Percentiles rank a stretch among this genome's conserved stretches.
phyloP scores from a whole-genome alignment of 2,113 vertebrate genomes.

The Pomatorhinus ruficollis region DNA sequence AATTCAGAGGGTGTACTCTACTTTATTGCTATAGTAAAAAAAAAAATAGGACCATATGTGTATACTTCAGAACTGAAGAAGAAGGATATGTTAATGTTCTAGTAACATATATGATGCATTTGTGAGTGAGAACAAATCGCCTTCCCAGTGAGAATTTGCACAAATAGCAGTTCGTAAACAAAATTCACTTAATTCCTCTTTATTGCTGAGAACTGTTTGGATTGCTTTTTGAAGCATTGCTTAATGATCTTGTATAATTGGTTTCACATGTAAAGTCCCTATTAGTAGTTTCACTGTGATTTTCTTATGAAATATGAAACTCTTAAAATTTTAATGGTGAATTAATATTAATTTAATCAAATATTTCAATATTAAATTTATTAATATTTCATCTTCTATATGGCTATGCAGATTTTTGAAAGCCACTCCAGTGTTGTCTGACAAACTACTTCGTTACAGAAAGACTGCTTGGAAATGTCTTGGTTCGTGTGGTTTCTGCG shows the following conservation, averaged over 20 bases:
- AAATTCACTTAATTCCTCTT: neutral
- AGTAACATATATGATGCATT: neutral
- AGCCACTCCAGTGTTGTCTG: conserved; percentile 39
- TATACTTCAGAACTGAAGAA: neutral
- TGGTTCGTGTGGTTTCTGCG: neutral
- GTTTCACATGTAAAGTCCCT: conserved; percentile 43
- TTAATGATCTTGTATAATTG: conserved; percentile 53
- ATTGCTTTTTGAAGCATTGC: conserved; percentile 18
- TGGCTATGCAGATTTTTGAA: conserved; percentile 61
- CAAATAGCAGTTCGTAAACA: neutral
- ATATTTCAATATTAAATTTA: conserved; percentile 68
- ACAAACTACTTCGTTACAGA: conserved; percentile 24
- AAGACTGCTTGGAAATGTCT: neutral
- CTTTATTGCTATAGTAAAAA: neutral
- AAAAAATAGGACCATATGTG: neutral
- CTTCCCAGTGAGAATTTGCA: neutral
- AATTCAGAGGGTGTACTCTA: neutral
- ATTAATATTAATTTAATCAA: conserved; percentile 78
- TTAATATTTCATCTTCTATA: conserved; percentile 74
- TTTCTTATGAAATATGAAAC: conserved; percentile 72
- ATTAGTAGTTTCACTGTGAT: conserved; percentile 55
- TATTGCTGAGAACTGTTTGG: neutral
- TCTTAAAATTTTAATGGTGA: conserved; percentile 71
- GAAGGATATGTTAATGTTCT: neutral
- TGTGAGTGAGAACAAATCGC: neutral